Evolutionary conservation across 2,113 vertebrate genomes (phyloP).

Genomic region (Gavia stellata): DNA sequence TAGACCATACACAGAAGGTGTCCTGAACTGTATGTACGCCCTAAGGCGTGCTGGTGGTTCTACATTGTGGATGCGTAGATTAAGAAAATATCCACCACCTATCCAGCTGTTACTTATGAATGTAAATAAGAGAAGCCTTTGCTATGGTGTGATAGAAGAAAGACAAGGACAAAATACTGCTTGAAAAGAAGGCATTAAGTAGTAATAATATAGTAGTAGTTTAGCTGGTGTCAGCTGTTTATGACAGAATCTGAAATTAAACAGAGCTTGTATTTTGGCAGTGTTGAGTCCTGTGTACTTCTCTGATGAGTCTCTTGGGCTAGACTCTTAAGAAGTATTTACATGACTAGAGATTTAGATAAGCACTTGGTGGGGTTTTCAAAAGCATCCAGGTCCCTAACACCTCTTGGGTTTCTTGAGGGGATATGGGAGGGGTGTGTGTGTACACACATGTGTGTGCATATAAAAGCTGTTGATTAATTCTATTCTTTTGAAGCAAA

Average conservation of each 20-base stretch:
- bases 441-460: fast-evolving
- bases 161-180: not conserved
- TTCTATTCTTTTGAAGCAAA: not conserved
- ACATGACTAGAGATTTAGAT: slow-evolving; percentile 18
- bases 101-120: not conserved
- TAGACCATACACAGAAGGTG: not conserved
- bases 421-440: not conserved
- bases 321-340: slow-evolving; percentile 22
- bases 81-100: not conserved
- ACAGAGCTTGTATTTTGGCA: not conserved
- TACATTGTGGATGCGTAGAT: not conserved
- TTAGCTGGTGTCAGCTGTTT: slow-evolving; percentile 4
- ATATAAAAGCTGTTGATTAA: not conserved
- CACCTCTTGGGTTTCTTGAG: not conserved
- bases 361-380: not conserved
- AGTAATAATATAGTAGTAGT: not conserved
- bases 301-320: slow-evolving; percentile 2
- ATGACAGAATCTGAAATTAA: slow-evolving; percentile 20
- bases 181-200: not conserved
- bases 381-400: not conserved
- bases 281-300: not conserved
- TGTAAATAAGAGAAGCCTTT: not conserved
- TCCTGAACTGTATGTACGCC: not conserved
- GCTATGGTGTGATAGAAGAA: not conserved
- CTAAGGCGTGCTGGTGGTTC: not conserved